Evolutionary conservation across 2,113 vertebrate genomes (phyloP), one percentile per base, ranked within the genome.

Genomic region (Casuarius casuarius): DNA sequence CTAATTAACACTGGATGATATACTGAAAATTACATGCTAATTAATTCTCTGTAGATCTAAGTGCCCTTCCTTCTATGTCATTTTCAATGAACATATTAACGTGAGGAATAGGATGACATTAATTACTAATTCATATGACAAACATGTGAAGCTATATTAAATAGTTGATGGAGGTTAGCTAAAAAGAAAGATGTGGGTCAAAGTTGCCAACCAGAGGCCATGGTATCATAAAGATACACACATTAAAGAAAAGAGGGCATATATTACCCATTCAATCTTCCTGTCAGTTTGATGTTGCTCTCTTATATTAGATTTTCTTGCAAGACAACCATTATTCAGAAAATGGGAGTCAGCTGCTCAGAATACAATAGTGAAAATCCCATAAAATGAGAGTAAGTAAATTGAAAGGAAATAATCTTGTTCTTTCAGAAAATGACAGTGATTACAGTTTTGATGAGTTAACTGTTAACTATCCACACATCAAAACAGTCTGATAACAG

Each of bases 1-100:
- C 93, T 98, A 97, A 97, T 98, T 98, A 97, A 97, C 95, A 94
- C 80, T 94, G 52, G 88, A 97, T 95, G 89, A 97, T 97, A 96
- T 92, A 92, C 83, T 93, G 94, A 97, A 93, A 97, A 97, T 97
- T 95, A 92, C 96, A 97, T 95, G 83, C 95, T 98, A 97, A 98
- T 98, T 97, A 97, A 97, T 97, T 97, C 94, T 97, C 95, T 82
- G 61, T 92, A 94, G 91, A 79, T 84, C 76, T 70, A 87, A 96
- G 86, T 89, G 84, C 84, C 93, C 83, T 97, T 97, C 94, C 65
- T 97, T 95, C 92, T 91, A 54, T 96, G 89, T 94, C 67, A 92
- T 94, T 97, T 97, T 77, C 87, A 92, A 93, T 71, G 95, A 97
- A 83, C 92, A 90, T 87, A 94, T 92, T 96, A 97, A 96, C 84